phyloP scores from a whole-genome alignment of 2,797 vertebrate genomes.

The Acrossocheilus fasciatus region DNA sequence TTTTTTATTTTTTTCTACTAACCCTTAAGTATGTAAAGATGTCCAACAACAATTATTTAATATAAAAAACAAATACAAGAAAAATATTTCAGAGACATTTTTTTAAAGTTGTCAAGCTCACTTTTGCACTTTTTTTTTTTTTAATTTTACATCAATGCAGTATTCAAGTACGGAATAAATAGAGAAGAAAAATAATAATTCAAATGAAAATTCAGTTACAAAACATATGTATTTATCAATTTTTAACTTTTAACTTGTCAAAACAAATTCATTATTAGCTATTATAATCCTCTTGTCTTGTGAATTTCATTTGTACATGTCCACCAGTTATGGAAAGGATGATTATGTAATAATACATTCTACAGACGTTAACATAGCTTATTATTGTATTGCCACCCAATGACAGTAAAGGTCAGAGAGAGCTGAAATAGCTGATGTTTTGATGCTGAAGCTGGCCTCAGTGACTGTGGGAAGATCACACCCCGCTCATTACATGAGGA shows the following conservation, averaged over 20 bases:
- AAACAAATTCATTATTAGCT: background rate
- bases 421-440: conserved; percentile 36
- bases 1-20: background rate
- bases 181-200: background rate
- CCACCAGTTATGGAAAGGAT: conserved; percentile 28
- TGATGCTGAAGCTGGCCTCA: conserved; percentile 56
- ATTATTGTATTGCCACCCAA: background rate
- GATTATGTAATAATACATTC: conserved; percentile 11
- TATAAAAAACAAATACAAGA: background rate
- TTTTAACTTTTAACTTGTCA: background rate
- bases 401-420: conserved; percentile 17
- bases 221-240: background rate
- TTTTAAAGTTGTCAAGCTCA: background rate
- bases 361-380: background rate
- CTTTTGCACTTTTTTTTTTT: background rate
- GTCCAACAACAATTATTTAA: background rate
- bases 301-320: conserved; percentile 14
- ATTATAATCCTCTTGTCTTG: background rate
- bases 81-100: background rate
- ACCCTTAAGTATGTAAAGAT: background rate
- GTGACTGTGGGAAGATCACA: conserved; percentile 65
- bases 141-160: background rate
- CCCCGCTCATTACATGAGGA: conserved; percentile 61
- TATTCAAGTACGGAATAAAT: background rate
- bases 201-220: background rate